phyloP scores from a whole-genome alignment of 37 sponge, comb jelly and placozoan species.

The Aplysina aerophoba region DNA sequence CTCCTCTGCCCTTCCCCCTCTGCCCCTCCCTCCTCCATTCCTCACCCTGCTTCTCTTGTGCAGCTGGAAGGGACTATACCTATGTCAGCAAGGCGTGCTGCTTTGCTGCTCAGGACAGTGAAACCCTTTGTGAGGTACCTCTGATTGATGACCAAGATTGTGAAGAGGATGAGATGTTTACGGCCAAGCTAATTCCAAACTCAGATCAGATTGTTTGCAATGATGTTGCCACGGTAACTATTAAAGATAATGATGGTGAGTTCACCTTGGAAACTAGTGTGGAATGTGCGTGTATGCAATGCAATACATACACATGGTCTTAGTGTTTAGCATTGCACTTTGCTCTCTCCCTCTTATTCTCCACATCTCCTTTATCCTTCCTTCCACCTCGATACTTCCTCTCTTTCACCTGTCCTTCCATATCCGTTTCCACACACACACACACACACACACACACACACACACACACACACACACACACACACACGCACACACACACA shows the following conservation, averaged over 20 bases:
- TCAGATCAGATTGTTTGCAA: neutral
- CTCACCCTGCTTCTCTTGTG: neutral
- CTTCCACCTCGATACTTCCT: neutral
- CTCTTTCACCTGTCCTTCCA: neutral
- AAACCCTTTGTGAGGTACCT: neutral
- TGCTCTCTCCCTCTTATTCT: neutral
- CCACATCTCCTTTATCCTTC: neutral
- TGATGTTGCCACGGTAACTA: constrained; percentile 32
- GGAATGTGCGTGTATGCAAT: no score
- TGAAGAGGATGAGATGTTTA: constrained; percentile 18
- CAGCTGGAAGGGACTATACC: constrained; percentile 39
- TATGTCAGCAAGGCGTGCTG: constrained; percentile 13
- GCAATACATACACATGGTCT: no score
- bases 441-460: neutral
- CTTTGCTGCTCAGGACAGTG: neutral
- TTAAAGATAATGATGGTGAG: constrained; percentile 50
- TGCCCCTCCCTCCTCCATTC: neutral
- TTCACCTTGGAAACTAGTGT: neutral
- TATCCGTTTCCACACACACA: neutral
- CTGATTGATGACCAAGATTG: neutral
- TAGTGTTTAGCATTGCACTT: neutral
- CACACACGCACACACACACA: neutral
- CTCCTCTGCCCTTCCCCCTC: neutral
- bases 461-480: no score
- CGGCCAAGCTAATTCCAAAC: neutral